Evolutionary conservation across 1,140 invertebrate species (phyloP), one percentile per base, ranked within the genome.

Genomic region (Lordiphosa mommai): DNA sequence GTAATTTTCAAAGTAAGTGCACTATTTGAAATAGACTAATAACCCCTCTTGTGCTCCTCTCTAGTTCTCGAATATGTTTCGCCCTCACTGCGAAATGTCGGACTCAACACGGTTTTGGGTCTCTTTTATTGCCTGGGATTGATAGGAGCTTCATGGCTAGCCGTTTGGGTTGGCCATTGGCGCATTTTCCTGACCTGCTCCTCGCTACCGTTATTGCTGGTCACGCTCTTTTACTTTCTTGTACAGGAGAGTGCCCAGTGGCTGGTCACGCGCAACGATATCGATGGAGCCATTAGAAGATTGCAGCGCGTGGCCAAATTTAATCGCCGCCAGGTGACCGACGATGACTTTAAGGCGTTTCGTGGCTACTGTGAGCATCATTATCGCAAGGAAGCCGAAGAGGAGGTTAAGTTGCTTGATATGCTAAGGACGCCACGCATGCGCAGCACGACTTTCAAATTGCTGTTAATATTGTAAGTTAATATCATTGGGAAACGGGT

Each of bases 161-260:
- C 91, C 1, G 88, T 91, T 8, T 66, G 61, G 30, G 67, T 91
- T 6, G 89, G 88, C 4, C 82, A 89, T 55, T 92, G 92, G 92
- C 87, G 90, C 16, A 38, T 73, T 4, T 91, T 91, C 57, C 72
- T 91, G n/a, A 58, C 91, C 16, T 88, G 88, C 9, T 89, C 91
- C 1, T 89, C 91, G 3, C 13, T 91, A 30, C 91, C 92, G 0
- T 85, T 92, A 17, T 50, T 89, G 0, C 33, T 89, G 16, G 84
- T 91, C 4, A 70, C 89, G 1, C 52, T 84, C 4, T 92, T 89
- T 64, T 91, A 90, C 47, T 88, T 89, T 30, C 63, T 90, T 16
- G 86, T 93, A 65, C 90, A 92, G 61, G 92, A 93, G 74, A 92
- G 92, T 40, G 92, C 91, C 0, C 89, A 92, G 53, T 93, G 92